A percentile compares a stretch with the other conserved stretches of the same genome.
phyloP scores from a whole-genome alignment of 1,140 invertebrate genomes.

The Cydia splendana region DNA sequence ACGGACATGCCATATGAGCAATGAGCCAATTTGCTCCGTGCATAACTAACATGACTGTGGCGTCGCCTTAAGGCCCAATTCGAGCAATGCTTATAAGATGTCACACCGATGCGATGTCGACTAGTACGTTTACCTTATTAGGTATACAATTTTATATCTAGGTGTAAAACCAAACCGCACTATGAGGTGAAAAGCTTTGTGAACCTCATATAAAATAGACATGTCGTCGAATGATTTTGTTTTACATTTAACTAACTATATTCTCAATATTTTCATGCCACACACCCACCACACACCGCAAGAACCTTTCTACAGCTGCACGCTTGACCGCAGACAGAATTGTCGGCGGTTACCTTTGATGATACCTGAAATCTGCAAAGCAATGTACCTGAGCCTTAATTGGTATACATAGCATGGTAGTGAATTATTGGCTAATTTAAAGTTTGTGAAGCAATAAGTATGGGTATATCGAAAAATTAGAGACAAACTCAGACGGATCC shows the following conservation, averaged over 20 bases:
- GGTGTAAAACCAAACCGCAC: too few relatives aligned
- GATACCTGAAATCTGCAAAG: not conserved
- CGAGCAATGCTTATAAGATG: too few relatives aligned
- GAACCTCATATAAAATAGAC: not conserved
- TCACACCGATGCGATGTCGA: too few relatives aligned
- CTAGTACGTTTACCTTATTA: too few relatives aligned
- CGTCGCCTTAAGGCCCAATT: too few relatives aligned
- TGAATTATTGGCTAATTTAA: too few relatives aligned
- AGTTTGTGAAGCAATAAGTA: too few relatives aligned
- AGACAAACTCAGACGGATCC: too few relatives aligned
- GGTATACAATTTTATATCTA: not conserved
- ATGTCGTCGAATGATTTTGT: not conserved
- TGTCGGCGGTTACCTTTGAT: not conserved
- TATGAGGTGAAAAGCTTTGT: too few relatives aligned
- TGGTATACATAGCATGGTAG: not conserved
- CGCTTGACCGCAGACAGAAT: slow-evolving; percentile 15
- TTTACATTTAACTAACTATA: not conserved
- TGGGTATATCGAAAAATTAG: too few relatives aligned
- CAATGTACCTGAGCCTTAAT: not conserved
- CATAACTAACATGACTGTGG: not conserved
- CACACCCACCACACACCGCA: not conserved
- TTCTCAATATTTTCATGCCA: not conserved
- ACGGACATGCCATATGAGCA: too few relatives aligned
- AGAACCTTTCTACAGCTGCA: not conserved
- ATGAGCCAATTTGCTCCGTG: too few relatives aligned